Evolutionary conservation across 2,888 invertebrate species (phyloP).

Genomic region (Toxonevra muliebris): DNA sequence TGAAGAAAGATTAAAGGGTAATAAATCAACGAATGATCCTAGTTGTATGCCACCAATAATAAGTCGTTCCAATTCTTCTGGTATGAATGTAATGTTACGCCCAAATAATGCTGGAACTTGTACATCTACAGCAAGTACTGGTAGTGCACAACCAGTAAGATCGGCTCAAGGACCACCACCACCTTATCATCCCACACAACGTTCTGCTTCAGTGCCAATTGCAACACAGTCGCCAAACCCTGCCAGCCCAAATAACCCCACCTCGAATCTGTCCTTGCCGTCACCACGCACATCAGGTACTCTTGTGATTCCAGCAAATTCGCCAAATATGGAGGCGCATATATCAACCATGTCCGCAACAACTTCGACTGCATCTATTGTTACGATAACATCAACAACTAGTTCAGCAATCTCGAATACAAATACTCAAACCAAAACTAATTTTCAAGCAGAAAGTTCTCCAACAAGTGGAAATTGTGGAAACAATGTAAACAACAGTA

Average conservation of each 20-base stretch:
- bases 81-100: conserved; percentile 27
- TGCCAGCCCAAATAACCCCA: conserved; percentile 76
- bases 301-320: conserved; percentile 72
- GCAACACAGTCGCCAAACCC: conserved; percentile 79
- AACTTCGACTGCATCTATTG: conserved; percentile 65
- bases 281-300: conserved; percentile 69
- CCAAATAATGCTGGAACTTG: conserved; percentile 14
- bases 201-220: conserved; percentile 78
- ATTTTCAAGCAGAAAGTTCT: conserved; percentile 47
- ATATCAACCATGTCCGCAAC: conserved; percentile 29
- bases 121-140: conserved; percentile 7
- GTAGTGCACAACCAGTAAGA: conserved; percentile 43
- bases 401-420: conserved; percentile 35
- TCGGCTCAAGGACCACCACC: conserved; percentile 77
- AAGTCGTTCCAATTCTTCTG: conserved; percentile 38
- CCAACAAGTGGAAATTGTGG: conserved; percentile 42
- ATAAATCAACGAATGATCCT: conserved; percentile 28
- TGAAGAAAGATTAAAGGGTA: conserved; percentile 70
- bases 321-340: conserved; percentile 72
- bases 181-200: conserved; percentile 78
- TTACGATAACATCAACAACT: conserved; percentile 67
- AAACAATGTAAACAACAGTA: conserved; percentile 35
- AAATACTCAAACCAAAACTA: conserved; percentile 40
- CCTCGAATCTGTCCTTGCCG: conserved; percentile 77
- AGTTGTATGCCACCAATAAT: conserved; percentile 36